Evolutionary conservation across 2,888 invertebrate species (phyloP), one percentile per base, ranked within the genome.

Genomic region (Callimorpha dominula): DNA sequence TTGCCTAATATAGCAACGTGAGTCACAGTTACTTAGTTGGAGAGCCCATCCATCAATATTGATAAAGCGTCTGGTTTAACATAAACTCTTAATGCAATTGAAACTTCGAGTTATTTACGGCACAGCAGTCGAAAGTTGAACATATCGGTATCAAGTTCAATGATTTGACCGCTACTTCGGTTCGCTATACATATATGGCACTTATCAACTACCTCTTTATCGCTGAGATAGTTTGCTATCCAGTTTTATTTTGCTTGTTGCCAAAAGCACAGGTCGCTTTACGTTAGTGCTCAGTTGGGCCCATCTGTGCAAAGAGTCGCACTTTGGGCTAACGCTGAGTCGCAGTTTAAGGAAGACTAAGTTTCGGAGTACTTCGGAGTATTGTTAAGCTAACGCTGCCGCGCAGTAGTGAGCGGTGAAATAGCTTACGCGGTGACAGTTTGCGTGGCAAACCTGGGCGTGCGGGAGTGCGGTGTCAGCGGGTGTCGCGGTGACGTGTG

Each of bases 401-500:
- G 52, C 40, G 31, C 40, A 43, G 57, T 65, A 57, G 65, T 20
- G 67, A 71, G 42, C 54, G 43, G 31, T 63, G 50, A 68, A 31
- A 8, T 65, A 72, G 72, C n/a, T 63, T 9, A 20, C 43, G 31
- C 43, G 42, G 31, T 31, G 74, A 52, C 63, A 68, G 71, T 54
- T 76, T 68, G 82, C 78, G 83, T 83, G 83, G 84, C 83, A 76
- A 65, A 54, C n/a, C 68, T 70, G 17, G 15, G 31, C 49, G 46
- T 57, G 68, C 60, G 60, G 60, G 60, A 31, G 60, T 50, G 75
- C 65, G 68, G 73, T 74, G 81, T 77, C 72, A 72, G 75, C 63
- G 50, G 72, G 75, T 86, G 81, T 81, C 85, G 74, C 76, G 89
- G 75, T 89, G 89, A 88, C 89, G 91, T 90, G 90, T 90, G 88